Evolutionary conservation across 2,113 vertebrate genomes (phyloP).

Genomic region (Crocuta crocuta): DNA sequence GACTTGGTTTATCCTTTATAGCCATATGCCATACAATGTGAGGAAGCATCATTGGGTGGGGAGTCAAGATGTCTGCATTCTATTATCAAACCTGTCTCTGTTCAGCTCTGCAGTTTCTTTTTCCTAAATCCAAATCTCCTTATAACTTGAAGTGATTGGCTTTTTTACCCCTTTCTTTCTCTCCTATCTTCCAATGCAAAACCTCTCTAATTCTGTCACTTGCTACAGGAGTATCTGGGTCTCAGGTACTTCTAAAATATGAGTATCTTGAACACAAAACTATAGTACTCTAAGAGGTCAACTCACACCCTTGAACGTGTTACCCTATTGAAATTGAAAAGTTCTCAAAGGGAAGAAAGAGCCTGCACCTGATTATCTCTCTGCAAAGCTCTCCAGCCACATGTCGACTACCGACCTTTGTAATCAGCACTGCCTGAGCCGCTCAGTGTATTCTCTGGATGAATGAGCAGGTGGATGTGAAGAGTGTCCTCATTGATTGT

Average conservation of each 20-base stretch:
- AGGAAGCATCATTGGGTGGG: background rate
- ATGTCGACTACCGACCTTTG: background rate
- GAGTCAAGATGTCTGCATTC: background rate
- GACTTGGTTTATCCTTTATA: background rate
- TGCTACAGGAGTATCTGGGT: background rate
- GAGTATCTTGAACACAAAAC: conserved; percentile 22
- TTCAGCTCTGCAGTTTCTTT: background rate
- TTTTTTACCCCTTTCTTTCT: background rate
- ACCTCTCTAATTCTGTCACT: background rate
- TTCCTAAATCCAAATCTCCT: background rate
- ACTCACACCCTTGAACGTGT: background rate
- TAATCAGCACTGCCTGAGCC: conserved; percentile 12
- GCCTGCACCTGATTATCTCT: background rate
- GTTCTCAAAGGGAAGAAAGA: conserved; percentile 24
- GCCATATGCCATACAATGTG: background rate
- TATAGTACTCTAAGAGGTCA: background rate
- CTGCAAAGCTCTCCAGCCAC: background rate
- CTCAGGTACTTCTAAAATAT: background rate
- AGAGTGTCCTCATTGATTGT: background rate
- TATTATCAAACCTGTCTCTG: background rate
- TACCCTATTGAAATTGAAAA: background rate
- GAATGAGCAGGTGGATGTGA: conserved; percentile 10
- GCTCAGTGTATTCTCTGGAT: background rate
- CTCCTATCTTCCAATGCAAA: background rate
- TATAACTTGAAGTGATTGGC: background rate